Conservation (phyloP, 2,888 invertebrate genomes). For the Cylloceria caligata region DNA sequence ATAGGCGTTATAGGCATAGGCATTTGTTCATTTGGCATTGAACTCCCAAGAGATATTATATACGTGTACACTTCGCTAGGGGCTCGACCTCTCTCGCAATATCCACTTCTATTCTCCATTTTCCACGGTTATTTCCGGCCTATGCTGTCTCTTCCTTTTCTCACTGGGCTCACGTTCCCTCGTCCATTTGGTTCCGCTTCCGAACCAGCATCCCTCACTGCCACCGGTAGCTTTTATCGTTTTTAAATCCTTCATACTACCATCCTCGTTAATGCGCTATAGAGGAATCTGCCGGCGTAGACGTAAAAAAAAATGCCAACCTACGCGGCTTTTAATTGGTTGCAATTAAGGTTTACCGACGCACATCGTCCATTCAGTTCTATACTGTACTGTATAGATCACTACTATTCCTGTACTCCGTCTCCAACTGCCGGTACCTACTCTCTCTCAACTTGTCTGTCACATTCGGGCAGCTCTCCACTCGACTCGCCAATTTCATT, state of each 20-base stretch:
- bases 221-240: slow-evolving; percentile 67
- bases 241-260: slow-evolving; percentile 63
- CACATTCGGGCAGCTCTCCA: slow-evolving; percentile 29
- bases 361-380: slow-evolving; percentile 53
- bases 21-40: slow-evolving; percentile 58
- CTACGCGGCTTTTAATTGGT: slow-evolving; percentile 72
- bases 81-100: slow-evolving; percentile 46
- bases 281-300: slow-evolving; percentile 32
- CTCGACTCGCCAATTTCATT: slow-evolving; percentile 52
- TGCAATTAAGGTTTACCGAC: slow-evolving; percentile 72
- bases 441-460: slow-evolving; percentile 35
- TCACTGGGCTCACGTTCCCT: slow-evolving; percentile 23
- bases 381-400: slow-evolving; percentile 8
- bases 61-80: slow-evolving; percentile 5
- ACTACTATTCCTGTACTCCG: slow-evolving; percentile 37
- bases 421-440: slow-evolving; percentile 9
- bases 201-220: slow-evolving; percentile 61
- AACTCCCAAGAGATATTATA: slow-evolving; percentile 56
- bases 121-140: slow-evolving; percentile 65
- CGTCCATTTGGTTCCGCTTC: slow-evolving; percentile 63
- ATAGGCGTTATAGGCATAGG: slow-evolving; percentile 38
- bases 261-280: slow-evolving; percentile 28
- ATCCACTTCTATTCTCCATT: slow-evolving; percentile 65
- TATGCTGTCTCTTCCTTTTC: slow-evolving; percentile 40
- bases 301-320: slow-evolving; percentile 55